Conservation (phyloP, 2,797 vertebrate genomes). For the Melanotaenia trifasciata region DNA sequence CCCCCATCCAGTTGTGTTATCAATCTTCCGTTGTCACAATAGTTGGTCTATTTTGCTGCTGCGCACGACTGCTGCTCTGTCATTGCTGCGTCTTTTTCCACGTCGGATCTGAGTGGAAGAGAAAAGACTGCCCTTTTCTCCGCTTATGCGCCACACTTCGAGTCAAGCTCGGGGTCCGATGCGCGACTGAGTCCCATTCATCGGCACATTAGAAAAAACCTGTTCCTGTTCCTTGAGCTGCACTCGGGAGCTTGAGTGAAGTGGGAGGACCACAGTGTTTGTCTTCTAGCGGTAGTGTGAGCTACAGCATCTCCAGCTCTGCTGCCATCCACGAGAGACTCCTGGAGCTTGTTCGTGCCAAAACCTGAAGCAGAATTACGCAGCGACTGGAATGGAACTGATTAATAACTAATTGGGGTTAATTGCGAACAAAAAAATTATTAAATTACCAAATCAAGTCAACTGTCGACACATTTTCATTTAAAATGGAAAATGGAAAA, state of each 20-base stretch:
- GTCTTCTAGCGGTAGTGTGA: slow-evolving; percentile 69
- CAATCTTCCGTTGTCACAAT: slow-evolving; percentile 71
- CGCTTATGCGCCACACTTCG: slow-evolving; percentile 48
- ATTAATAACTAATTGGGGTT: slow-evolving; percentile 70
- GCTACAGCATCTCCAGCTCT: slow-evolving; percentile 74
- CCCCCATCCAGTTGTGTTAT: slow-evolving; percentile 69
- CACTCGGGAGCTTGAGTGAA: slow-evolving; percentile 46
- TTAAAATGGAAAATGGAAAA: not conserved
- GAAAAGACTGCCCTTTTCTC: slow-evolving; percentile 54
- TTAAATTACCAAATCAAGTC: not conserved
- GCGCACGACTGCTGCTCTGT: slow-evolving; percentile 75
- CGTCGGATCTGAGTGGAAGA: slow-evolving; percentile 48
- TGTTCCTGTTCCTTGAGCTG: slow-evolving; percentile 42
- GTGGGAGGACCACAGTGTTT: slow-evolving; percentile 69
- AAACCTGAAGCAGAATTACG: slow-evolving; percentile 84
- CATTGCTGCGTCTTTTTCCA: slow-evolving; percentile 73
- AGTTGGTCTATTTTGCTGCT: slow-evolving; percentile 73
- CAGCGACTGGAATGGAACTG: slow-evolving; percentile 82
- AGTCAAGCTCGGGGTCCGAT: slow-evolving; percentile 46
- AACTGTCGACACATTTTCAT: not conserved
- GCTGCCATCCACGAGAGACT: slow-evolving; percentile 76
- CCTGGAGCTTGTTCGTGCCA: slow-evolving; percentile 69
- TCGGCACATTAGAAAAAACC: slow-evolving; percentile 36
- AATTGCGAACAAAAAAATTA: not conserved
- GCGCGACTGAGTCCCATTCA: slow-evolving; percentile 68